Evolutionary conservation across 1,140 invertebrate genomes (phyloP).

Genomic region (Bombus terrestris): DNA sequence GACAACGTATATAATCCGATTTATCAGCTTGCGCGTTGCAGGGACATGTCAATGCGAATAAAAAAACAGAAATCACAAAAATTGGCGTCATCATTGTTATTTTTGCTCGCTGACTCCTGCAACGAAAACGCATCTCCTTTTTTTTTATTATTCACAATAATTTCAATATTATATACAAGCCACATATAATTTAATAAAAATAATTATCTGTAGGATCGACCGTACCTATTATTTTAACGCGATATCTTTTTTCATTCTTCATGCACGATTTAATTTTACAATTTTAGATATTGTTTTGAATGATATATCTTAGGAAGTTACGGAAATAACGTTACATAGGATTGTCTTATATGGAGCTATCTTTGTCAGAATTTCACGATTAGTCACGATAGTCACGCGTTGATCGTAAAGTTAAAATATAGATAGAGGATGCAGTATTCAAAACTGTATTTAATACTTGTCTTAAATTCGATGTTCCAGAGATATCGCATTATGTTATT

Average conservation of each 20-base stretch:
- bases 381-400: constrained; percentile 38
- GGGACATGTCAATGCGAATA: background rate
- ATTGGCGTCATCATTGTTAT: constrained; percentile 42
- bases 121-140: background rate
- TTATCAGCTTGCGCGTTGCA: background rate
- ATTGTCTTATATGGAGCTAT: constrained; percentile 33
- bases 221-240: background rate
- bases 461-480: background rate
- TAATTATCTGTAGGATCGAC: background rate
- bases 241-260: too few relatives aligned
- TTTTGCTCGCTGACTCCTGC: constrained; percentile 21
- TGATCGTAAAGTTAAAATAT: background rate
- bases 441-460: background rate
- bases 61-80: constrained; percentile 6
- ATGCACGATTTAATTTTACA: too few relatives aligned
- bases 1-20: constrained; percentile 37
- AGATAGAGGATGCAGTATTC: background rate
- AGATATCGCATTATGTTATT: background rate
- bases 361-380: constrained; percentile 16
- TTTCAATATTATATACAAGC: background rate
- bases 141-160: background rate
- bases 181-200: background rate
- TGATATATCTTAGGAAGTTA: background rate
- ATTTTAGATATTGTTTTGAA: too few relatives aligned
- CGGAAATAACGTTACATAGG: background rate